Evolutionary conservation across 2,888 invertebrate species (phyloP), one percentile per base, ranked within the genome.

Genomic region (Stegophylla sp.): DNA sequence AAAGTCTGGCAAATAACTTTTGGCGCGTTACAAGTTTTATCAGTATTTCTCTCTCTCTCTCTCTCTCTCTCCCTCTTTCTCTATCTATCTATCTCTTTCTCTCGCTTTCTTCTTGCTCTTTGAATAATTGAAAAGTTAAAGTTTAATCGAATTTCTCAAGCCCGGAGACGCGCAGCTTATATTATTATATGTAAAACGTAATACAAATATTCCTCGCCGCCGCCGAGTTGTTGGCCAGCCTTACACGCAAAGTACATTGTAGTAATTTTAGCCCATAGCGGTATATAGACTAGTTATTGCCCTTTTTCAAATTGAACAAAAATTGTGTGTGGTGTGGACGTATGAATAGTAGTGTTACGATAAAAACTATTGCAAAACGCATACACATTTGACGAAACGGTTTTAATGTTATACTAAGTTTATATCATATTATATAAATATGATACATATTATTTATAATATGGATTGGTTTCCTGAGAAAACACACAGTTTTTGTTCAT

Each of bases 1-100:
- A n/a, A n/a, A 71, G 79, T 79, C 79, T 79, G 79, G 71, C 79
- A 41, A 79, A 79, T 71, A 79, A 79, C 61, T 79, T 34, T 71
- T 48, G 9, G 61, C 48, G 28, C 41, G 71, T 23, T 51, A 45
- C 15, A 67, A 77, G 45, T 69, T 69, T 59, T 59, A 77, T 77
- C 69, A 48, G 45, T 77, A 67, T 69, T 69, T 51, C 61, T 61
- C 53, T 79, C 69, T n/a, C n/a, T n/a, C n/a, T n/a, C n/a, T n/a
- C n/a, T n/a, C n/a, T n/a, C n/a, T n/a, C n/a, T n/a, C n/a, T n/a
- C n/a, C n/a, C n/a, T n/a, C n/a, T n/a, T n/a, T n/a, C n/a, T n/a
- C n/a, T n/a, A n/a, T n/a, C n/a, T n/a, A n/a, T n/a, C n/a, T n/a
- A n/a, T n/a, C n/a, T n/a, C n/a, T n/a, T n/a, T n/a, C n/a, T n/a